Percentiles rank a stretch among this genome's conserved stretches.
phyloP scores from a whole-genome alignment of 2,888 invertebrate species.

The Sipha maydis region DNA sequence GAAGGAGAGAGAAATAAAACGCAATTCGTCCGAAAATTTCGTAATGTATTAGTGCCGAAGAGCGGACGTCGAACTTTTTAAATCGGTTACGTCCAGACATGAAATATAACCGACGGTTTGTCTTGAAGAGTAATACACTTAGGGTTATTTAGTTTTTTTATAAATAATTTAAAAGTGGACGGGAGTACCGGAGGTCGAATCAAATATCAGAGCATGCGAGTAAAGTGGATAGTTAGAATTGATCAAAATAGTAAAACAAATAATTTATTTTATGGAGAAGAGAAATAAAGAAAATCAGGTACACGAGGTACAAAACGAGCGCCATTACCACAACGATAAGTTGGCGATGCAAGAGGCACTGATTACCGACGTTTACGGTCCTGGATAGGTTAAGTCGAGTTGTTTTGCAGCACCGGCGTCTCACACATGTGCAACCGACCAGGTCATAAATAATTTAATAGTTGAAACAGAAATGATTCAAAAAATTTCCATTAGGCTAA shows the following conservation, averaged over 20 bases:
- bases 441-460: slow-evolving; percentile 43
- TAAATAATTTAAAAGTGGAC: slow-evolving; percentile 42
- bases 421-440: no score
- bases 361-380: no score
- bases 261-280: not conserved
- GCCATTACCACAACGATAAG: no score
- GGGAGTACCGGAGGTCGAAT: not conserved
- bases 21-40: slow-evolving; percentile 18
- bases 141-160: slow-evolving; percentile 41
- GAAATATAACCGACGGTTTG: slow-evolving; percentile 33
- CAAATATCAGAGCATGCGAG: not conserved
- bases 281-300: not conserved
- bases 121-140: slow-evolving; percentile 22
- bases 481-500: slow-evolving; percentile 10
- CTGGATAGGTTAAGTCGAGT: no score
- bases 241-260: slow-evolving; percentile 11
- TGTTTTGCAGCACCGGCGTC: not conserved
- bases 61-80: not conserved
- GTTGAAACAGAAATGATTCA: not conserved
- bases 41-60: not conserved
- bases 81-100: slow-evolving; percentile 25
- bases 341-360: no score
- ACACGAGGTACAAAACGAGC: not conserved
- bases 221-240: not conserved
- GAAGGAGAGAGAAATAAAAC: not conserved